Percentiles rank a stretch among this genome's conserved stretches.
Evolutionary conservation across 2,113 vertebrate genomes (phyloP).

Genomic region (Promerops cafer): DNA sequence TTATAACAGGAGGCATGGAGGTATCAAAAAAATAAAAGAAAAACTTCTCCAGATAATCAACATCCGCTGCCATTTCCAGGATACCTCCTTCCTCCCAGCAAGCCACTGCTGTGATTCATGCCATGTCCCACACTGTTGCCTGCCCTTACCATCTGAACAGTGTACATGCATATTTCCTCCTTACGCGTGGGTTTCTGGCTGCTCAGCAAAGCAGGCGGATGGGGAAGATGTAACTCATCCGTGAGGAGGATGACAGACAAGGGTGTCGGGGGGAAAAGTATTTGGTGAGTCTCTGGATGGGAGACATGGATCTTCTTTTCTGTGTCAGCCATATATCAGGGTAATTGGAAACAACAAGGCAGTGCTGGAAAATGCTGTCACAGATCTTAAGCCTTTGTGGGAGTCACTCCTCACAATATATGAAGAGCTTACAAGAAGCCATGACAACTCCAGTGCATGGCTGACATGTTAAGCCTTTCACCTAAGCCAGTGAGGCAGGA

Average conservation of each 20-base stretch:
- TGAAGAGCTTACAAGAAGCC: not conserved
- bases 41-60: not conserved
- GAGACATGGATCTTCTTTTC: not conserved
- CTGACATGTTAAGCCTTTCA: not conserved
- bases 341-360: slow-evolving; percentile 22
- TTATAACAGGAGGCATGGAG: not conserved
- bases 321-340: not conserved
- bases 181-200: not conserved
- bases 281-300: not conserved
- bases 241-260: rapidly evolving
- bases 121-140: not conserved
- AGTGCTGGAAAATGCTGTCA: not conserved
- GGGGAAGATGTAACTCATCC: not conserved
- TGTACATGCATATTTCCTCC: not conserved
- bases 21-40: not conserved
- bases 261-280: not conserved
- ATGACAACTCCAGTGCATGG: not conserved
- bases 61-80: not conserved
- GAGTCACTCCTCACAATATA: not conserved
- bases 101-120: not conserved
- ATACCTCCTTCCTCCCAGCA: not conserved
- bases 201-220: not conserved
- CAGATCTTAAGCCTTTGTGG: not conserved
- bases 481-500: not conserved
- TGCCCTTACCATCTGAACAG: not conserved